A percentile compares a stretch with the other conserved stretches of the same genome.
Conservation (phyloP, 2,797 vertebrate species). For the Geotrypetes seraphini region DNA sequence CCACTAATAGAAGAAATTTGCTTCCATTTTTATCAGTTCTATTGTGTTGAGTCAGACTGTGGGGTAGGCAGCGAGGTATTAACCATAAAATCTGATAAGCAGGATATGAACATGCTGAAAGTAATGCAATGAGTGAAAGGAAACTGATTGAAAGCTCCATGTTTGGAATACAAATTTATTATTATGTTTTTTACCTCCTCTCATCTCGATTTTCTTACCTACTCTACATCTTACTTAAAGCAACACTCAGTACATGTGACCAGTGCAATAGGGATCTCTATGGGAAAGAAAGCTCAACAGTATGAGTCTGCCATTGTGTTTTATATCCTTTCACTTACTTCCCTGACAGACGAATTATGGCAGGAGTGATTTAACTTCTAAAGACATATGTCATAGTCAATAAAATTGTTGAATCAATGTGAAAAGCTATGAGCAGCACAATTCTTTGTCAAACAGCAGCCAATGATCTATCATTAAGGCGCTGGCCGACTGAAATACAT, state of each 20-base stretch:
- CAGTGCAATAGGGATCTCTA: background rate
- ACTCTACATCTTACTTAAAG: background rate
- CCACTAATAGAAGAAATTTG: constrained; percentile 91
- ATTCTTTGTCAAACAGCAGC: constrained; percentile 19
- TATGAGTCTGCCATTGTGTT: constrained; percentile 28
- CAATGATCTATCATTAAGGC: constrained; percentile 39
- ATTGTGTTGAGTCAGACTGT: constrained; percentile 68
- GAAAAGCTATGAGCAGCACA: constrained; percentile 35
- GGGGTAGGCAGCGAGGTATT: constrained; percentile 51
- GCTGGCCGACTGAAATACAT: constrained; percentile 31
- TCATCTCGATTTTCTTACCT: constrained; percentile 8
- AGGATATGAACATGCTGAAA: constrained; percentile 64
- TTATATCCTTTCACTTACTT: constrained; percentile 52
- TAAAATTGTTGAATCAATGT: constrained; percentile 21
- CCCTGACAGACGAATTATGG: constrained; percentile 50
- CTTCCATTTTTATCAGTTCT: constrained; percentile 78
- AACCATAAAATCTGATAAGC: constrained; percentile 85
- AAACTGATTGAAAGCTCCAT: constrained; percentile 52
- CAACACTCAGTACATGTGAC: no score
- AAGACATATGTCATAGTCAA: constrained; percentile 37
- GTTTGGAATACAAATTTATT: constrained; percentile 59
- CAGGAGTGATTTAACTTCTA: constrained; percentile 36
- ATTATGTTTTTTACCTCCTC: background rate
- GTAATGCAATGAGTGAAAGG: constrained; percentile 60
- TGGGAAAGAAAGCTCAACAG: constrained; percentile 40